Conservation (phyloP, 2,113 vertebrate species). For the Zosterops hypoxanthus region DNA sequence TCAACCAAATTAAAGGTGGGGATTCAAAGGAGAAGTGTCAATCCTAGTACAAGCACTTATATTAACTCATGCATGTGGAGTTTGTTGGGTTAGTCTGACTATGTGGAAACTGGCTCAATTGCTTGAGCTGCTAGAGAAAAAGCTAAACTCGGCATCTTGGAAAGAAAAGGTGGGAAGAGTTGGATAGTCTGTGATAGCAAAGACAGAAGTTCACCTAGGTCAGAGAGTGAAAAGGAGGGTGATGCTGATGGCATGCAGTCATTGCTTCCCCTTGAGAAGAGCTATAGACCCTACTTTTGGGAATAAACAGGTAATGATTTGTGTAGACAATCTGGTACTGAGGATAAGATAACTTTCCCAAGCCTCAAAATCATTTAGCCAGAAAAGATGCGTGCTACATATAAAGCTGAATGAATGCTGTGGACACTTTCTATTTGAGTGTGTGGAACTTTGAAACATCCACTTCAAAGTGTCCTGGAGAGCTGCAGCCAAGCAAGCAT, state of each 20-base stretch:
- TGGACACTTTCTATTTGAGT: neutral
- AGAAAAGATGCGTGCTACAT: neutral
- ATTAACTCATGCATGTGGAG: neutral
- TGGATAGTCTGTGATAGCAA: neutral
- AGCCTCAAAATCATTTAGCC: neutral
- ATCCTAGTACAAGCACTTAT: neutral
- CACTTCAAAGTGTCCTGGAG: neutral
- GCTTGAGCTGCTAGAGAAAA: neutral
- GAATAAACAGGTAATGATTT: neutral
- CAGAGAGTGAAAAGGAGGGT: neutral
- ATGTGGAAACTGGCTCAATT: neutral
- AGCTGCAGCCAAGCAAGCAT: neutral
- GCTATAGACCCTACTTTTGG: neutral
- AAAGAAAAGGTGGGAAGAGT: neutral
- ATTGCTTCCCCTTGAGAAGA: accelerated
- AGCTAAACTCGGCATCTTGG: neutral
- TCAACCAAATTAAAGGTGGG: neutral
- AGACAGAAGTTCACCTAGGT: neutral
- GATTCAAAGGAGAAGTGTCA: neutral
- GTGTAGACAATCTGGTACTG: neutral
- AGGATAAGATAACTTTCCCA: neutral
- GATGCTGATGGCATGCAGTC: neutral
- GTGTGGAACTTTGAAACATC: neutral
- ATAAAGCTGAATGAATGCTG: neutral
- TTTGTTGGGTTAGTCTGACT: neutral